Evolutionary conservation across 2,888 invertebrate genomes (phyloP), one percentile per base, ranked within the genome.

Genomic region (Athrips mouffetella): DNA sequence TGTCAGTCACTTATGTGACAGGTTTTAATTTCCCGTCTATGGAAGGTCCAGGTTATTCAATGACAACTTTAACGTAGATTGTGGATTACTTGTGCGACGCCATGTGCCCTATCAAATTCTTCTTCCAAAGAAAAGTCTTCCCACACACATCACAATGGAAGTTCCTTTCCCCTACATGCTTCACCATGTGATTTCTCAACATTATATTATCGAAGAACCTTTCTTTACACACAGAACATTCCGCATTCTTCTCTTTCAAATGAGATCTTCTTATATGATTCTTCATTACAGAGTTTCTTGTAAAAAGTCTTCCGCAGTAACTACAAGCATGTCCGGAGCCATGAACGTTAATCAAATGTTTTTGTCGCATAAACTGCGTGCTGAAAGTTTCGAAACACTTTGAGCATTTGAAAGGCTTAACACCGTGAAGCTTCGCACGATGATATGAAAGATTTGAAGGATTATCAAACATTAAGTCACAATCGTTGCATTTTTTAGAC

Each of bases 61-160:
- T n/a, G n/a, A n/a, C n/a, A n/a, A n/a, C n/a, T n/a, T n/a, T n/a
- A n/a, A n/a, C n/a, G n/a, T n/a, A n/a, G n/a, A n/a, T n/a, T n/a
- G n/a, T n/a, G n/a, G n/a, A n/a, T 37, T 37, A 37, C 11, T 37
- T 37, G 21, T 37, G 37, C 5, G 37, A 37, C 1, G 37, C 37
- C 37, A 37, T 37, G 7, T 37, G 91, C 0, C 81, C 81, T 20
- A 81, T 83, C 35, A 91, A 68, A 57, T 90, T 89, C 48, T 90
- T 90, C 54, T 88, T 88, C 55, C 89, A 88, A n/a, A 84, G 74
- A 50, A 90, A 86, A 57, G 84, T 84, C 48, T 86, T 88, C 0
- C 87, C 85, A 54, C 91, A 91, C 2, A 89, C 68, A 42, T 90
- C 87, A 52, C 91, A 91, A 44, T 88, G 80, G 52, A 87, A 88